These are phyloP conservation scores for Germaria angustata DNA, from an alignment of 2,888 invertebrate genomes.

Conservation along the genomic window DNA sequence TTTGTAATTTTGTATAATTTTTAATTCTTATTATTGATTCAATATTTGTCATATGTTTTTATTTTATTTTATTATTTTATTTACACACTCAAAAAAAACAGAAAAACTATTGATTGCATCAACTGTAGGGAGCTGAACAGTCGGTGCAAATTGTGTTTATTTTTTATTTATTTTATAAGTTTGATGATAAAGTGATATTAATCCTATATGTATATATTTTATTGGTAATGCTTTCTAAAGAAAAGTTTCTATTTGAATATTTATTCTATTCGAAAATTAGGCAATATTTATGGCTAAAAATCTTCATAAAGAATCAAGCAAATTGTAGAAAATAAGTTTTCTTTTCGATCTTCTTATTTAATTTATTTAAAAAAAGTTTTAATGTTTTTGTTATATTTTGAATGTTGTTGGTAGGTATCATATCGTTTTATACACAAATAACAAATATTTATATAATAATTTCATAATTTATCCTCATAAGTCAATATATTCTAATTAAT, in stretches of 20 bases:
- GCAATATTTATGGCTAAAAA: too few relatives aligned
- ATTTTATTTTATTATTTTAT: too few relatives aligned
- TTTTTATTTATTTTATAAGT: too few relatives aligned
- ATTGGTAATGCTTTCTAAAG: background rate
- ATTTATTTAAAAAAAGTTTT: background rate
- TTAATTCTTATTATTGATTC: slow-evolving; percentile 23
- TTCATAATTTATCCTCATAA: too few relatives aligned
- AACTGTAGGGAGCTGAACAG: background rate
- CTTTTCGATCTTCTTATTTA: background rate
- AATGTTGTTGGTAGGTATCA: too few relatives aligned
- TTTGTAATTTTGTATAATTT: slow-evolving; percentile 9
- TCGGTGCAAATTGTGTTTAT: background rate
- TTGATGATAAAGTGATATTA: too few relatives aligned
- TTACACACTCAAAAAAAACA: background rate
- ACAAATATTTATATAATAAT: too few relatives aligned
- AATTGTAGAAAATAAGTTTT: background rate
- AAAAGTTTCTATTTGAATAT: background rate
- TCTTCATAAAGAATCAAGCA: background rate
- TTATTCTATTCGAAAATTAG: too few relatives aligned
- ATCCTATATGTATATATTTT: too few relatives aligned
- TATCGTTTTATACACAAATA: background rate
- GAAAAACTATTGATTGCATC: background rate
- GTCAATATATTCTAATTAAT: slow-evolving; percentile 39
- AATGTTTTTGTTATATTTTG: background rate
- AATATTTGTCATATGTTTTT: slow-evolving; percentile 1